Base-by-base conservation (phyloP, 2,888 invertebrate genomes). In the Tinea semifulvella region DNA sequence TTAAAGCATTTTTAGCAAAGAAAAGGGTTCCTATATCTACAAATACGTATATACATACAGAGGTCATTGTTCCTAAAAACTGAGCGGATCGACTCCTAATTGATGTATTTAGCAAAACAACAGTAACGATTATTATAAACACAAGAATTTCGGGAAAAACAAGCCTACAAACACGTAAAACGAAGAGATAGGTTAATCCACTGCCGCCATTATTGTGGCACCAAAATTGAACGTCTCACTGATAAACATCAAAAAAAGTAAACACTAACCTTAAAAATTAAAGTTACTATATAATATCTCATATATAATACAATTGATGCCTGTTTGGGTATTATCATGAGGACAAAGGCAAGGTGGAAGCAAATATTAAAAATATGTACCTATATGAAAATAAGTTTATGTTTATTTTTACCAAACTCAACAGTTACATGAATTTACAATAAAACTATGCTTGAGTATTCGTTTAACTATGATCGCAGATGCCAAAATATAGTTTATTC, bases 171-270 rank as follows among this genome's bases (percentile, higher is more conserved):
- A 36, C 36, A 36, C 36, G 16, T 10, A 16, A 36, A 67, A 66
- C 67, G 64, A 56, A 58, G 61, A 66, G 65, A 75, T 79, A 80
- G 79, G 80, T 79, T 80, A 79, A 74, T 73, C 61, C 63, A 71
- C 76, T 80, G 80, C 79, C 80, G 79, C 80, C 80, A 80, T 80
- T 79, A 80, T 71, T 75, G 77, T 75, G 63, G 69, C 69, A 77
- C 71, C 71, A 72, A 79, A 70, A 74, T 64, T 68, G 74, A 71
- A 74, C 75, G 72, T 77, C 73, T 74, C 60, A 47, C 51, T 58
- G 62, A 63, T 67, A 77, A 74, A 77, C 79, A 79, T 36, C 36
- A 74, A 70, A 74, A 66, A 74, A 73, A 65, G 79, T 79, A 80
- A 80, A 80, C 79, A 80, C 60, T 67, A 70, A 65, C 63, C 61